phyloP scores from a whole-genome alignment of 2,113 vertebrate genomes.

The Sorex fumeus region DNA sequence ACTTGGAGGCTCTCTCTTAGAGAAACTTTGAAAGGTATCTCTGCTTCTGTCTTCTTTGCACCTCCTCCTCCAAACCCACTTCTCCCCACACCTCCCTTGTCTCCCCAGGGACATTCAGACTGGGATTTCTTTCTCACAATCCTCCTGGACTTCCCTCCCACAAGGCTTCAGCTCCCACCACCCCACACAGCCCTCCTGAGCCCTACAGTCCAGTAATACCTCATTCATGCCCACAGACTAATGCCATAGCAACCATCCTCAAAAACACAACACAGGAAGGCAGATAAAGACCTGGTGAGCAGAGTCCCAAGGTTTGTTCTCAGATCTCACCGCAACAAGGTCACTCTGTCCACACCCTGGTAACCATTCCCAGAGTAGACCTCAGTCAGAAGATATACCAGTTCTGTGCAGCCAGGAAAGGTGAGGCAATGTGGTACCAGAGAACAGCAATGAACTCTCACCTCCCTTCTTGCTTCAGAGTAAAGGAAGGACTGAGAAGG shows the following conservation, averaged over 20 bases:
- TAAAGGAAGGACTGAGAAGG: not conserved
- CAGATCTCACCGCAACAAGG: not conserved
- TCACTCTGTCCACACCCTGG: not conserved
- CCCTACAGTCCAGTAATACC: not conserved
- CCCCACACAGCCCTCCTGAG: not conserved
- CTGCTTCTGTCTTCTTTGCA: not conserved
- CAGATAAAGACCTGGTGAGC: not conserved
- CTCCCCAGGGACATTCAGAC: not conserved
- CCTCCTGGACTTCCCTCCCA: not conserved
- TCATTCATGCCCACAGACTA: not conserved
- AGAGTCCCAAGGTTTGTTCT: not conserved
- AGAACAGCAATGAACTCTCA: not conserved
- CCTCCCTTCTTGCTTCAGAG: not conserved
- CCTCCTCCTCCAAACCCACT: not conserved
- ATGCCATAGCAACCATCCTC: not conserved
- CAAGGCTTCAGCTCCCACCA: not conserved
- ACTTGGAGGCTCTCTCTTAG: not conserved
- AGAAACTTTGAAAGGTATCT: not conserved
- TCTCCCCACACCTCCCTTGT: accelerated
- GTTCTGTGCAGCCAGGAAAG: not conserved
- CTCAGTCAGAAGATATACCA: too few species aligned
- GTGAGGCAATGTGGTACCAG: not conserved
- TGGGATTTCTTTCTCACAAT: not conserved
- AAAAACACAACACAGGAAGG: not conserved
- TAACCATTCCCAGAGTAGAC: accelerated